phyloP scores from a whole-genome alignment of 2,797 vertebrate genomes.

The Scarus forsteni region DNA sequence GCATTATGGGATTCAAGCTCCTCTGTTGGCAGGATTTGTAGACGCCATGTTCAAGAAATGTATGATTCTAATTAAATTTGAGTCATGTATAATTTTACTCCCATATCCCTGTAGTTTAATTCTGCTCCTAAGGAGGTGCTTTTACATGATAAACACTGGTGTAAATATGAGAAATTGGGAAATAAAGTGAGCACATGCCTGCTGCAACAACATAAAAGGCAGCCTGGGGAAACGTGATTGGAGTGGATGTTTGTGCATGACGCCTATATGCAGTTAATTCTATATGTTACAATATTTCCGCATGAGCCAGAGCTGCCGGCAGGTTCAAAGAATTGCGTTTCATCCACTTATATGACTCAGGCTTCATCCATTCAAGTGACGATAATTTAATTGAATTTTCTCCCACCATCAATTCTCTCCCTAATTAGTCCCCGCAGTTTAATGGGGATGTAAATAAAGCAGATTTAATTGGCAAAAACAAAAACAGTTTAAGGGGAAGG shows the following conservation, averaged over 20 bases:
- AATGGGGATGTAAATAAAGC: conserved; percentile 79
- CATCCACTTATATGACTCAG: conserved; percentile 76
- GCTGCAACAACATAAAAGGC: conserved; percentile 19
- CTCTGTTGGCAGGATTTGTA: conserved; percentile 45
- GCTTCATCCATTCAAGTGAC: conserved; percentile 70
- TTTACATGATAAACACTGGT: conserved; percentile 17
- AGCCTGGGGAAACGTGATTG: conserved; percentile 12
- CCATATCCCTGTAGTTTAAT: conserved; percentile 21
- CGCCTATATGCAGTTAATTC: not conserved
- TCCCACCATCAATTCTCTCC: conserved; percentile 74
- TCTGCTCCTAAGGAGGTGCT: conserved; percentile 1
- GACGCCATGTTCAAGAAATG: conserved; percentile 33
- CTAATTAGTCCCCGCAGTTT: conserved; percentile 81
- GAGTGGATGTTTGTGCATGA: not conserved
- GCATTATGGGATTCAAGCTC: conserved; percentile 62
- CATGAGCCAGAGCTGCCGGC: conserved; percentile 35
- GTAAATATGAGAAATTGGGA: conserved; percentile 6
- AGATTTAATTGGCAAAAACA: conserved; percentile 69
- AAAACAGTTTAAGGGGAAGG: conserved; percentile 38
- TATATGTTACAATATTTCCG: conserved; percentile 18
- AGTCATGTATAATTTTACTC: conserved; percentile 27
- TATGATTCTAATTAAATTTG: conserved; percentile 58
- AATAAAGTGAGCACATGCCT: conserved; percentile 11
- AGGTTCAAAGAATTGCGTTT: conserved; percentile 61
- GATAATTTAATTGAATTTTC: conserved; percentile 78